Percentiles rank a stretch among this genome's conserved stretches.
Conservation (phyloP, 2,888 invertebrate species). For the Fabriciana adippe region DNA sequence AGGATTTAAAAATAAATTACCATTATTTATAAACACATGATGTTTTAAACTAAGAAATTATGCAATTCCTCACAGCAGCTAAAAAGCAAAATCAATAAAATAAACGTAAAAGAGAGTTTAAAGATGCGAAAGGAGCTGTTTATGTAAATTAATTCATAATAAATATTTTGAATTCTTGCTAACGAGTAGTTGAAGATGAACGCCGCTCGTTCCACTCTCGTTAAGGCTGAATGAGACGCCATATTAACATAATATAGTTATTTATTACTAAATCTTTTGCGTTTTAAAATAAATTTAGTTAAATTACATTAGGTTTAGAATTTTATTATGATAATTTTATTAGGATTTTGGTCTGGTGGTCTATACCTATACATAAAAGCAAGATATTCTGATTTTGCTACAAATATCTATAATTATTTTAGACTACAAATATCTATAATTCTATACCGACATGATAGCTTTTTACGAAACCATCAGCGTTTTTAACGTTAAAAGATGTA, state of each 20-base stretch:
- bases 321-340: too few species aligned
- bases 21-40: neutral
- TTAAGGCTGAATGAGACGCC: constrained; percentile 20
- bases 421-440: too few species aligned
- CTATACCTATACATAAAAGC: too few species aligned
- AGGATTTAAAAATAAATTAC: too few species aligned
- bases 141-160: constrained; percentile 26
- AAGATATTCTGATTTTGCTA: too few species aligned
- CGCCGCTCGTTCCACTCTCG: constrained; percentile 24
- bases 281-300: neutral
- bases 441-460: too few species aligned
- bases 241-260: constrained; percentile 22
- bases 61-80: neutral
- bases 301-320: neutral
- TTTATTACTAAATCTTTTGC: constrained; percentile 14
- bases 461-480: too few species aligned
- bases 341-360: too few species aligned
- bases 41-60: neutral
- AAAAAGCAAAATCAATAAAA: constrained; percentile 1
- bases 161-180: constrained; percentile 23
- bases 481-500: too few species aligned
- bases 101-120: neutral
- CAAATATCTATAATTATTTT: too few species aligned
- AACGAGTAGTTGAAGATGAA: constrained; percentile 25
- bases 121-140: constrained; percentile 9